A percentile compares a stretch with the other conserved stretches of the same genome.
Evolutionary conservation across 1,140 invertebrate species (phyloP).

Genomic region (Cherax destructor): DNA sequence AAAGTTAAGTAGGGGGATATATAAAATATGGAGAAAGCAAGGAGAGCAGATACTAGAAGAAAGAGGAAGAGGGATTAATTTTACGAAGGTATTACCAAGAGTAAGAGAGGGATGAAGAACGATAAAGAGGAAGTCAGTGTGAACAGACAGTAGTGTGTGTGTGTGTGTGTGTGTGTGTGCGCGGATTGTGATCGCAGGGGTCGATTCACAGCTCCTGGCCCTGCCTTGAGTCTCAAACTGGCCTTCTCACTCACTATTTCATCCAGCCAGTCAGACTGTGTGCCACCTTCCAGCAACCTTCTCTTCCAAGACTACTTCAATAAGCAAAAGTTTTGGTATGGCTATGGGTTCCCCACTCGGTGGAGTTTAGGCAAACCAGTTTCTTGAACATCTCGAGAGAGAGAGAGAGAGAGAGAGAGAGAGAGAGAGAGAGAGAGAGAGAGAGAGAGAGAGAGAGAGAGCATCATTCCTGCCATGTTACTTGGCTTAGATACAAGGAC

Average conservation of each 20-base stretch:
- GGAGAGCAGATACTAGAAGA: background rate
- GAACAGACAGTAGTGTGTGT: background rate
- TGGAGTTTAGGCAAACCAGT: too few species aligned
- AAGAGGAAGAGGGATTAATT: background rate
- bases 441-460: constrained; percentile 21
- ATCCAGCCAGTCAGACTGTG: too few species aligned
- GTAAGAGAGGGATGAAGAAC: background rate
- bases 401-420: background rate
- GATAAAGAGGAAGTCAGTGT: background rate
- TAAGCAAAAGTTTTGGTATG: too few species aligned
- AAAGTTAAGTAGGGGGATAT: background rate
- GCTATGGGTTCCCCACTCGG: too few species aligned
- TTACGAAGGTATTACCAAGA: background rate
- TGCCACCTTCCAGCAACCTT: too few species aligned
- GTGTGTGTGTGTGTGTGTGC: background rate
- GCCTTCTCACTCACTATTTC: too few species aligned
- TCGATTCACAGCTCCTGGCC: background rate
- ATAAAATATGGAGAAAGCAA: background rate
- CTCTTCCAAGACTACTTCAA: too few species aligned
- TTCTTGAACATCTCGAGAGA: too few species aligned
- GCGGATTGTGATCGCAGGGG: background rate
- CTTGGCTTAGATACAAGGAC: too few species aligned
- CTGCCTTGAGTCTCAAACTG: too few species aligned
- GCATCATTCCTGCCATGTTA: background rate
- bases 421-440: background rate